These are phyloP conservation scores for Ostrea edulis DNA, from an alignment of 1,140 invertebrate species.

Conservation along the genomic window DNA sequence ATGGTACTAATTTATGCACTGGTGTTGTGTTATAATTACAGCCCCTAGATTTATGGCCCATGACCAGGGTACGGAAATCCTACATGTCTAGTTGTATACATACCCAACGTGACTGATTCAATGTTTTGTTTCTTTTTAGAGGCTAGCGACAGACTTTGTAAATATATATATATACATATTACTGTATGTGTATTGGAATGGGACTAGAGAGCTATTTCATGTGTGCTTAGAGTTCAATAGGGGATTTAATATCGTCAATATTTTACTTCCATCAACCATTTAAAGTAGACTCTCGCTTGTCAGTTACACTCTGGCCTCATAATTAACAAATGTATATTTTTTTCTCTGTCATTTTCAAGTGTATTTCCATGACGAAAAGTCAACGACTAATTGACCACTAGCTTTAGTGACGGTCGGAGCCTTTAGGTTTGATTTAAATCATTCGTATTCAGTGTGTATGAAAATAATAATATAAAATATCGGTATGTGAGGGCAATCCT, in stretches of 20 bases:
- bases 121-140: conserved; percentile 28
- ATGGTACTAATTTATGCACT: neutral
- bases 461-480: neutral
- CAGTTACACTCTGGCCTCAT: neutral
- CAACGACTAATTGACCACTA: neutral
- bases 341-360: neutral
- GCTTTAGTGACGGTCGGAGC: no score
- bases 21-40: neutral
- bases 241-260: conserved; percentile 32
- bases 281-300: neutral
- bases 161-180: conserved; percentile 7
- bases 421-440: neutral
- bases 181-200: neutral
- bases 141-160: conserved; percentile 28
- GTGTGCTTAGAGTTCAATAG: conserved; percentile 12
- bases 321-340: neutral
- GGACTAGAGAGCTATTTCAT: neutral
- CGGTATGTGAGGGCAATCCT: no score
- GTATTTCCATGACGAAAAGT: neutral
- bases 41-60: neutral
- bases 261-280: conserved; percentile 13
- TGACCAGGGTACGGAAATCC: neutral
- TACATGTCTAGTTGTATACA: no score
- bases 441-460: neutral
- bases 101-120: no score